phyloP scores from a whole-genome alignment of 2,113 vertebrate species.

The Cyphomyrus plagiostoma region DNA sequence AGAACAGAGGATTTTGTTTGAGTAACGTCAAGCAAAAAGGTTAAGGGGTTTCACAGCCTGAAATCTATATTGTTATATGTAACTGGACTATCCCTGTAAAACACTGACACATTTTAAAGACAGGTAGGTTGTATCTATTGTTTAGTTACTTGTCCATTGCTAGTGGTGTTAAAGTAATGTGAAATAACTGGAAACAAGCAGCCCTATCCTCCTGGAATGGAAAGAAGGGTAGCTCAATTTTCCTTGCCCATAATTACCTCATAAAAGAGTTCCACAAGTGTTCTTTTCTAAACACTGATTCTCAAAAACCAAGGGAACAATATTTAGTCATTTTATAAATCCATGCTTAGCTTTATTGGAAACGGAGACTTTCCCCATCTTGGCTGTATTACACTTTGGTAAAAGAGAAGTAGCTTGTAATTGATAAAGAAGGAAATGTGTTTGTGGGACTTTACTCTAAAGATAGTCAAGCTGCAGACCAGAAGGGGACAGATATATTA shows the following conservation, averaged over 20 bases:
- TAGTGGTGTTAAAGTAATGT: background rate
- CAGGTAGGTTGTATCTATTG: background rate
- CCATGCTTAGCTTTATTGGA: background rate
- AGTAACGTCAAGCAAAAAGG: background rate
- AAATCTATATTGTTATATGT: background rate
- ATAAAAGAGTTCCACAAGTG: background rate
- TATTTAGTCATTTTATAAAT: background rate
- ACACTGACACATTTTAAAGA: background rate
- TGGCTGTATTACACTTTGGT: background rate
- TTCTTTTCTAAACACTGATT: background rate
- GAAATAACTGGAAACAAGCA: background rate
- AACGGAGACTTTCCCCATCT: background rate
- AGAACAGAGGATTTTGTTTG: background rate
- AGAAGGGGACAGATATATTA: background rate
- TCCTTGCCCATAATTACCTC: background rate
- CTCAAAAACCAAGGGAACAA: background rate
- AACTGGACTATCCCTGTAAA: background rate
- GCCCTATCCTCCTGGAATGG: background rate
- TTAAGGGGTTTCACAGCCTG: background rate
- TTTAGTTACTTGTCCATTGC: background rate
- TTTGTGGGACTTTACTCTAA: background rate
- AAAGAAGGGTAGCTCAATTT: background rate
- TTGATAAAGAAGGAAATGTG: background rate
- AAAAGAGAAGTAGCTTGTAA: background rate
- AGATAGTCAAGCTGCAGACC: background rate